These are phyloP conservation scores for Battus philenor DNA, from an alignment of 1,140 invertebrate genomes.

Conservation along the genomic window DNA sequence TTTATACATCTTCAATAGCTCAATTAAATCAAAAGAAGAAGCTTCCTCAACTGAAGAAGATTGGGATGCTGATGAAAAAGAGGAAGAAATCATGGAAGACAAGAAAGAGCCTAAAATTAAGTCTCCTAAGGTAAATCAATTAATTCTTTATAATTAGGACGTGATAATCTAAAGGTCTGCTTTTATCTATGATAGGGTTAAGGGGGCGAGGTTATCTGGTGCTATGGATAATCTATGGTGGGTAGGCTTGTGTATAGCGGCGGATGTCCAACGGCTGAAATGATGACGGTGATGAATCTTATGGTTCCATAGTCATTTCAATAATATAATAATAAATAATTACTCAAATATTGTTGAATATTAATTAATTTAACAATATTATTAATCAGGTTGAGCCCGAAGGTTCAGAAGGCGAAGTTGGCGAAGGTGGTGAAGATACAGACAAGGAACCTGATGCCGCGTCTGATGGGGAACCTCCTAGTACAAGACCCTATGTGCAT, in stretches of 20 bases:
- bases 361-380: slow-evolving; percentile 1
- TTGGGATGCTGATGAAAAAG: slow-evolving; percentile 70
- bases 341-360: background rate
- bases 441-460: slow-evolving; percentile 75
- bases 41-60: slow-evolving; percentile 72
- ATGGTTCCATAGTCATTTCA: too few species aligned
- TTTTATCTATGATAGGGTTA: too few species aligned
- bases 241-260: too few species aligned
- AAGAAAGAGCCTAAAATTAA: slow-evolving; percentile 60
- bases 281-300: too few species aligned
- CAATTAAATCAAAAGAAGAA: slow-evolving; percentile 67
- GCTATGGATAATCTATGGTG: too few species aligned
- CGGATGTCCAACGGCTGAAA: too few species aligned
- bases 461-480: slow-evolving; percentile 62
- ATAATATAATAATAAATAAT: background rate
- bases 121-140: slow-evolving; percentile 56
- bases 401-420: slow-evolving; percentile 42
- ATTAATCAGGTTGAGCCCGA: slow-evolving; percentile 41
- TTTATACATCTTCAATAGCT: slow-evolving; percentile 31
- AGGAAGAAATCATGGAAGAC: slow-evolving; percentile 56
- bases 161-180: background rate
- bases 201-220: background rate
- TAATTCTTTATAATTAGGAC: too few species aligned
- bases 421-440: slow-evolving; percentile 52
- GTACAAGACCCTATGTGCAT: slow-evolving; percentile 78